These are phyloP conservation scores for Clarias batrachus DNA, from an alignment of 2,113 vertebrate species.

Conservation along the genomic window DNA sequence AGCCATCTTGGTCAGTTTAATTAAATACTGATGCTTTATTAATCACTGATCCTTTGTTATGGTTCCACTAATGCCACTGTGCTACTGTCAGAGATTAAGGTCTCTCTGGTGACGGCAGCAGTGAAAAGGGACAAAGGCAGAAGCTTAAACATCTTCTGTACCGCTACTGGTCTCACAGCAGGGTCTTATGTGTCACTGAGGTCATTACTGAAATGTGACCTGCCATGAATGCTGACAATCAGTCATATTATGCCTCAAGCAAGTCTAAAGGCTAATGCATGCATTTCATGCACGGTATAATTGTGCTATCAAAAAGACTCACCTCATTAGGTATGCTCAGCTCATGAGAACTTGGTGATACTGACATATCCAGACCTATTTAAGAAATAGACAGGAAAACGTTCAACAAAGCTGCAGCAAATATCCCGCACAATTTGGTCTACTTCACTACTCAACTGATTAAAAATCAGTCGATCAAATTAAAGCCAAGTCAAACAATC, in stretches of 20 bases:
- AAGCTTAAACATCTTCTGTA: constrained; percentile 8
- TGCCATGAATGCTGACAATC: constrained; percentile 24
- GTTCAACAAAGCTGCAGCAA: constrained; percentile 31
- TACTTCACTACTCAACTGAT: constrained; percentile 2
- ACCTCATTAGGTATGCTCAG: constrained; percentile 94
- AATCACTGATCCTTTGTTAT: background rate
- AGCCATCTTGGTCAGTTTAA: background rate
- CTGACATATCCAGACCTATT: constrained; percentile 84
- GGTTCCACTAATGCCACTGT: background rate
- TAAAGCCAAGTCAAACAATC: background rate
- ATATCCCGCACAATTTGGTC: constrained; percentile 2
- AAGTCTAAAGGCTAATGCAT: constrained; percentile 18
- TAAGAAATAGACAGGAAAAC: constrained; percentile 67
- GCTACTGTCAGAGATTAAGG: constrained; percentile 7
- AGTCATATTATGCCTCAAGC: constrained; percentile 2
- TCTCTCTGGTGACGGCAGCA: background rate
- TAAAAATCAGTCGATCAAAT: background rate
- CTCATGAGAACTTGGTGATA: constrained; percentile 89
- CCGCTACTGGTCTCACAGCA: constrained; percentile 4
- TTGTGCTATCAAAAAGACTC: constrained; percentile 64
- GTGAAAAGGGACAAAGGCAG: constrained; percentile 4
- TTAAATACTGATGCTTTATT: constrained; percentile 1
- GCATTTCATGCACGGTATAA: background rate
- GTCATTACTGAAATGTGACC: constrained; percentile 33
- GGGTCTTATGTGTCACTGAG: constrained; percentile 3